Evolutionary conservation across 1,140 invertebrate genomes (phyloP), one percentile per base, ranked within the genome.

Genomic region (Anastrepha ludens): DNA sequence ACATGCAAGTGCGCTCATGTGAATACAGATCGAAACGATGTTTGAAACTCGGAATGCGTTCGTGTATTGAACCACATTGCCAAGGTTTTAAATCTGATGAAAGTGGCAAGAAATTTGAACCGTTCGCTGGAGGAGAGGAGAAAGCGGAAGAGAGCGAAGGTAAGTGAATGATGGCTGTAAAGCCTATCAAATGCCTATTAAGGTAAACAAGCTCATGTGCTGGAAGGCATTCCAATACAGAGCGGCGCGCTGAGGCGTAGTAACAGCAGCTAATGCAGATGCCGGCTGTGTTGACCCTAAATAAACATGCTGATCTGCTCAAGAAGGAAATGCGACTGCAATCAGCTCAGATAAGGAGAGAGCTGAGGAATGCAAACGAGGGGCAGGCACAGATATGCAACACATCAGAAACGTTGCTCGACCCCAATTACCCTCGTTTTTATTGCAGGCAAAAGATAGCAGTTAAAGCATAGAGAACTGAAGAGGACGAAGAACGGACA

Each of bases 401-500:
- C 59, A 67, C 86, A 64, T 9, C 62, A 67, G 29, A 62, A 86
- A 86, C 44, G 41, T 20, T 86, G 60, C 88, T 88, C 91, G 90
- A 91, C 90, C 91, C 90, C 91, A 92, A 91, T 92, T 92, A 92
- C 91, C 91, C 90, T 90, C 89, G 90, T 88, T 91, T 90, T 86
- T 29, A 86, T 60, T 59, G 74, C 74, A 81, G 47, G 74, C 74
- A 55, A 81, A 81, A 81, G 74, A 81, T 81, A 81, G 55, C 74
- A 81, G 15, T n/a, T 3, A 55, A 6, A 55, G 50, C 64, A 3
- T 41, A 29, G 29, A 13, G 15, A 20, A 6, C 20, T 29, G 29
- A 59, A 62, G 55, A 29, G 2, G 11, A 39, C 29, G 11, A 9
- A 81, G 50, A 39, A 15, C 0, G 11, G 74, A 2, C 2, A 44